These are phyloP conservation scores for Thaleichthys pacificus DNA, from an alignment of 2,797 vertebrate genomes.

Conservation along the genomic window DNA sequence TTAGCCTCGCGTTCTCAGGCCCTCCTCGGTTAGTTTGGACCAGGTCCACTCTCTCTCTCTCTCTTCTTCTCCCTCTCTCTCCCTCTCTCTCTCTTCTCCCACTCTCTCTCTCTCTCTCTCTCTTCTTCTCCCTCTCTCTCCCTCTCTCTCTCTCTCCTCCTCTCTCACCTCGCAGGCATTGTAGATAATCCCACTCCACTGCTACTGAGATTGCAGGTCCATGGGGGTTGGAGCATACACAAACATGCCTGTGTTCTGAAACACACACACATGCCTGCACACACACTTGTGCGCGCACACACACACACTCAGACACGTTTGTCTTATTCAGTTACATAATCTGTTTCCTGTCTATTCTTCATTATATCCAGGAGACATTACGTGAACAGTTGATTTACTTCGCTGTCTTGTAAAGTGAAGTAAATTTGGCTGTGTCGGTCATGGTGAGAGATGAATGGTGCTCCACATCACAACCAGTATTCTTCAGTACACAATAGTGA, in stretches of 20 bases:
- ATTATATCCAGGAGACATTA: neutral
- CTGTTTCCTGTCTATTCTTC: neutral
- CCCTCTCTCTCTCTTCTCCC: too few relatives aligned
- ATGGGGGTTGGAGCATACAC: too few relatives aligned
- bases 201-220: neutral
- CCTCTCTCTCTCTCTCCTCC: constrained; percentile 18
- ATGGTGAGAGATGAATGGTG: neutral
- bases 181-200: neutral
- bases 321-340: too few relatives aligned
- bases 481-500: neutral
- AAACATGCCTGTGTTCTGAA: neutral
- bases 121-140: too few relatives aligned
- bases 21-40: neutral
- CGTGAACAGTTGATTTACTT: neutral
- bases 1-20: neutral
- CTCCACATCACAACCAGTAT: neutral
- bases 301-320: neutral
- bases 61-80: neutral
- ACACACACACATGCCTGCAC: neutral
- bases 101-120: too few relatives aligned
- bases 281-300: neutral
- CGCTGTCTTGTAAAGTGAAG: neutral
- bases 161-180: neutral
- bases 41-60: neutral
- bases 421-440: neutral